Percentiles rank a stretch among this genome's conserved stretches.
Conservation (phyloP, 2,888 invertebrate genomes). For the Autographa gamma region DNA sequence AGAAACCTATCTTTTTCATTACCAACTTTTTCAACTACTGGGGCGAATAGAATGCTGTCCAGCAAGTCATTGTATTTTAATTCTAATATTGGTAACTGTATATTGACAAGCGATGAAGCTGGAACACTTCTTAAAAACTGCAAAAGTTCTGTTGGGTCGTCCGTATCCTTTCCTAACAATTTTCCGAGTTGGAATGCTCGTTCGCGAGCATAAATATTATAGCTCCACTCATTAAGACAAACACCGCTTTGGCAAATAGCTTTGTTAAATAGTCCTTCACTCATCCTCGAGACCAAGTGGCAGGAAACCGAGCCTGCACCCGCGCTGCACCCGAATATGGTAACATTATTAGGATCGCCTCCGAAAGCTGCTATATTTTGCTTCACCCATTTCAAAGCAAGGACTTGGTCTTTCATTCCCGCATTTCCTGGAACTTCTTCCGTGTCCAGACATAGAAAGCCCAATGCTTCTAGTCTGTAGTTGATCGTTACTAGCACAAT, state of each 20-base stretch:
- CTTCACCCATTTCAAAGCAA: constrained; percentile 85
- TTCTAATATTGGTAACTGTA: constrained; percentile 74
- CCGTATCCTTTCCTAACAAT: constrained; percentile 78
- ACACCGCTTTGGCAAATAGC: constrained; percentile 87
- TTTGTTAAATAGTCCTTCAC: constrained; percentile 80
- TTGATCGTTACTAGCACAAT: constrained; percentile 84
- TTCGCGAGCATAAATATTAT: constrained; percentile 74
- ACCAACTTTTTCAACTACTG: constrained; percentile 79
- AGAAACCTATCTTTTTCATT: constrained; percentile 74
- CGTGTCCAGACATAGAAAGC: constrained; percentile 82
- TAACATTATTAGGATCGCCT: constrained; percentile 80
- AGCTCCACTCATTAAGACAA: constrained; percentile 83
- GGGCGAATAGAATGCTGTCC: constrained; percentile 79
- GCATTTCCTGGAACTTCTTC: constrained; percentile 86
- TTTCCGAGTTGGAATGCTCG: constrained; percentile 83
- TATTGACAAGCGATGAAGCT: constrained; percentile 71
- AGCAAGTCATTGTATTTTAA: constrained; percentile 70
- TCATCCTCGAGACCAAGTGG: constrained; percentile 82
- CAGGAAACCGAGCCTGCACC: constrained; percentile 79
- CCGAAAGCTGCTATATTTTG: constrained; percentile 81
- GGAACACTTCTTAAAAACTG: constrained; percentile 75
- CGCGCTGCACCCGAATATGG: constrained; percentile 86
- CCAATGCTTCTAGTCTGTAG: constrained; percentile 85
- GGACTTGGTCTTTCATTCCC: constrained; percentile 85
- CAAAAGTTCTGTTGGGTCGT: constrained; percentile 75